phyloP scores from a whole-genome alignment of 2,797 vertebrate species.

The Microtus obscurus region DNA sequence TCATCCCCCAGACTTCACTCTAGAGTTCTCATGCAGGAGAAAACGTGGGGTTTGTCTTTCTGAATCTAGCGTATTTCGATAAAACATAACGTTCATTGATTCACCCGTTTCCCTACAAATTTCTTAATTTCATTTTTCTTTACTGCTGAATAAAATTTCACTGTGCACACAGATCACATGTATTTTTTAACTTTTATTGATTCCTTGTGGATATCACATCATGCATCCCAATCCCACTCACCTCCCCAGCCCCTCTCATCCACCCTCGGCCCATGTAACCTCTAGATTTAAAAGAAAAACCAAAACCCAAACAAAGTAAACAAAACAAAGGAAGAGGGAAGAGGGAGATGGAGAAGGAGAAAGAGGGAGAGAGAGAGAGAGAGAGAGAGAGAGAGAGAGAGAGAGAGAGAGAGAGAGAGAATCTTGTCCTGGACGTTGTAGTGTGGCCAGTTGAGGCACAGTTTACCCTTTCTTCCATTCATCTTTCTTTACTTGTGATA shows the following conservation, averaged over 20 bases:
- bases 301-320: neutral
- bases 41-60: neutral
- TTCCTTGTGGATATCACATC: neutral
- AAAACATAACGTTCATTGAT: neutral
- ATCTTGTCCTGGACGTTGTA: neutral
- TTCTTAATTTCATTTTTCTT: neutral
- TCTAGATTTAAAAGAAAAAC: neutral
- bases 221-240: neutral
- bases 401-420: too few species aligned
- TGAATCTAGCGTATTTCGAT: neutral
- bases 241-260: neutral
- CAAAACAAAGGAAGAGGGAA: neutral
- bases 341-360: too few species aligned
- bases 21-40: neutral
- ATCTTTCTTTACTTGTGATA: neutral
- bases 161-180: neutral
- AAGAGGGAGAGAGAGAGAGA: too few species aligned
- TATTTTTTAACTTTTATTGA: neutral
- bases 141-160: neutral
- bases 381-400: too few species aligned
- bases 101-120: neutral
- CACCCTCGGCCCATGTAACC: neutral
- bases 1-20: neutral
- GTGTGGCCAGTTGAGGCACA: neutral
- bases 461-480: neutral